Base-by-base conservation (phyloP, 2,888 invertebrate genomes). In the Calliscelio sp. region DNA sequence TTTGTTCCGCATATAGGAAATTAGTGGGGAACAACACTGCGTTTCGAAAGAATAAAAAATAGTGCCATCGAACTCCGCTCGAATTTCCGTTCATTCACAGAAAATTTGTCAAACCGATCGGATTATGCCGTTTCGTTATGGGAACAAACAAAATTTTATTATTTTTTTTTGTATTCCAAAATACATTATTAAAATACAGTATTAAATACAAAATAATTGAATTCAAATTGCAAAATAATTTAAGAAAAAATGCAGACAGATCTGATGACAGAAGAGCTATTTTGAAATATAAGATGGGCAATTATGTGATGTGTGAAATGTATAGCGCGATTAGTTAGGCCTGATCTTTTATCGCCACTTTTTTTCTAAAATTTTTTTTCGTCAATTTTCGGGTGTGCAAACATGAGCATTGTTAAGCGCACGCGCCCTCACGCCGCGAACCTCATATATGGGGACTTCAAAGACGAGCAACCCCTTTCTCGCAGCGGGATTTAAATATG, bases 341-440 rank as follows among this genome's bases (percentile, higher is more conserved):
- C 66, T n/a, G 7, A 11, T 44, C 77, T 81, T 81, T 81, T 81
- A 44, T 11, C 44, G n/a, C 2, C 20, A 28, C 25, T 79, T 84
- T 84, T 79, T 65, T 61, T 11, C 24, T n/a, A n/a, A n/a, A n/a
- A 28, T 28, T 83, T 74, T 79, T 71, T 63, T 61, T 32, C 41
- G 65, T 57, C 81, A 86, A 85, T 86, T 89, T 84, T 87, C 87
- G 88, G 91, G 92, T 92, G 91, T 92, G 92, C 90, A 92, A 89
- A 90, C 89, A 90, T 89, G 89, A 90, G 89, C 89, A 90, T 89
- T 90, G 89, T 90, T 88, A 87, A 87, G 85, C 88, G 86, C 87
- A 86, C 84, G 86, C 84, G 84, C 84, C 86, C 86, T 79, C 70
- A 57, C 68, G 53, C 70, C 59, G 70, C 82, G 65, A 79, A 78